A percentile compares a stretch with the other conserved stretches of the same genome.
These are phyloP conservation scores for Plagiodera versicolora DNA, from an alignment of 2,888 invertebrate species.

Conservation along the genomic window DNA sequence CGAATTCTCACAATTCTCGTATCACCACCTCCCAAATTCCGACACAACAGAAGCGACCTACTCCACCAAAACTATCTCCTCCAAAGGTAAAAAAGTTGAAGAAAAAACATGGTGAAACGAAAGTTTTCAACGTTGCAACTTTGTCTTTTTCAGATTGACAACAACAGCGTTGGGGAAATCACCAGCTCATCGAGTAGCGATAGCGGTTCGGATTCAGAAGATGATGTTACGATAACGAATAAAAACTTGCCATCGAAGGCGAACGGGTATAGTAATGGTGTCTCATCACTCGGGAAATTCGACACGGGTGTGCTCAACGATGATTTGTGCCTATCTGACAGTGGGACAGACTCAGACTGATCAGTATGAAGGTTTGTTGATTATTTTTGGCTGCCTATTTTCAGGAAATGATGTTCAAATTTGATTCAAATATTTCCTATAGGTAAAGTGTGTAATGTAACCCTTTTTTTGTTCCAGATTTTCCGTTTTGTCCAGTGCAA, in stretches of 20 bases:
- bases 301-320: slow-evolving; percentile 71
- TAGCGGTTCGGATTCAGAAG: slow-evolving; percentile 52
- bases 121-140: not conserved
- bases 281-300: slow-evolving; percentile 49
- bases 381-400: no score
- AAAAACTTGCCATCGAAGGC: slow-evolving; percentile 32
- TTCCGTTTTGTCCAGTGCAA: slow-evolving; percentile 20
- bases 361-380: slow-evolving; percentile 3
- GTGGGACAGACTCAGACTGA: slow-evolving; percentile 68
- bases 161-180: slow-evolving; percentile 50
- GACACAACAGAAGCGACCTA: slow-evolving; percentile 37
- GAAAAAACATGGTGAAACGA: not conserved
- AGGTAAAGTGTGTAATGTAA: no score
- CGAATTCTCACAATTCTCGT: slow-evolving; percentile 18
- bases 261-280: slow-evolving; percentile 53
- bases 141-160: slow-evolving; percentile 29
- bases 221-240: slow-evolving; percentile 19
- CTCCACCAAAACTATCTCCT: slow-evolving; percentile 22
- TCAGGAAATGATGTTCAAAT: no score
- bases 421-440: no score
- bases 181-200: slow-evolving; percentile 52
- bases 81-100: slow-evolving; percentile 15
- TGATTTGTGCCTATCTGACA: slow-evolving; percentile 84
- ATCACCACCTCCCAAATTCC: slow-evolving; percentile 10
- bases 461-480: not conserved